phyloP scores from a whole-genome alignment of 2,113 vertebrate species.

The Pseudonaja textilis region DNA sequence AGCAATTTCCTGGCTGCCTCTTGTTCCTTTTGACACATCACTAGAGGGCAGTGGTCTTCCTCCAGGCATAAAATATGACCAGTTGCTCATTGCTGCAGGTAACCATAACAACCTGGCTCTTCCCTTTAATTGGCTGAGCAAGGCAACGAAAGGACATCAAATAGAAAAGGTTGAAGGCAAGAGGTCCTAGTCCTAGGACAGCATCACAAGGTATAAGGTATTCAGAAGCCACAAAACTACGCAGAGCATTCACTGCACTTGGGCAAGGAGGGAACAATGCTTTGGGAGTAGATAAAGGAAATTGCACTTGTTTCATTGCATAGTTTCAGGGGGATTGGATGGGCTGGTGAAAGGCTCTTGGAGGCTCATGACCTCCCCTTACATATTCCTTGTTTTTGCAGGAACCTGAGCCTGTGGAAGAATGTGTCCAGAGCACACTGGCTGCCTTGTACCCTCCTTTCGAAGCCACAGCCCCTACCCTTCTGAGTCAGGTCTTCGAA shows the following conservation, averaged over 20 bases:
- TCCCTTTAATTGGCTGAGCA: not conserved
- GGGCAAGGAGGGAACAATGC: not conserved
- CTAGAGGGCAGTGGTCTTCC: constrained; percentile 31
- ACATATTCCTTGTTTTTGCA: constrained; percentile 48
- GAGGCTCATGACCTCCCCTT: not conserved
- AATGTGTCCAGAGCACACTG: constrained; percentile 90
- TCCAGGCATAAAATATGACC: constrained; percentile 1
- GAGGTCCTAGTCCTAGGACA: not conserved
- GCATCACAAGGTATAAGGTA: not conserved
- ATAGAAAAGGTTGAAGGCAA: not conserved
- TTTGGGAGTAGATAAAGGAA: not conserved
- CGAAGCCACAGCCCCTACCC: constrained; percentile 87
- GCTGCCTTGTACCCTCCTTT: constrained; percentile 90
- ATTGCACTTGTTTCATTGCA: no score
- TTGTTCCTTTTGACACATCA: not conserved
- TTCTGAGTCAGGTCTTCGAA: constrained; percentile 89
- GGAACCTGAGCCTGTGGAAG: constrained; percentile 91
- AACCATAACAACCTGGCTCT: not conserved
- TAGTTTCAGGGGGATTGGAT: not conserved
- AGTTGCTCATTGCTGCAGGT: not conserved
- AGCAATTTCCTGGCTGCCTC: constrained; percentile 7
- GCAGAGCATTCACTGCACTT: not conserved
- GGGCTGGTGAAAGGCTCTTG: constrained; percentile 42
- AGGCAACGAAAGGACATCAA: not conserved
- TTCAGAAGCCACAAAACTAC: not conserved